Base-by-base conservation (phyloP, 2,797 vertebrate genomes). In the Pyrocephalus nanus region DNA sequence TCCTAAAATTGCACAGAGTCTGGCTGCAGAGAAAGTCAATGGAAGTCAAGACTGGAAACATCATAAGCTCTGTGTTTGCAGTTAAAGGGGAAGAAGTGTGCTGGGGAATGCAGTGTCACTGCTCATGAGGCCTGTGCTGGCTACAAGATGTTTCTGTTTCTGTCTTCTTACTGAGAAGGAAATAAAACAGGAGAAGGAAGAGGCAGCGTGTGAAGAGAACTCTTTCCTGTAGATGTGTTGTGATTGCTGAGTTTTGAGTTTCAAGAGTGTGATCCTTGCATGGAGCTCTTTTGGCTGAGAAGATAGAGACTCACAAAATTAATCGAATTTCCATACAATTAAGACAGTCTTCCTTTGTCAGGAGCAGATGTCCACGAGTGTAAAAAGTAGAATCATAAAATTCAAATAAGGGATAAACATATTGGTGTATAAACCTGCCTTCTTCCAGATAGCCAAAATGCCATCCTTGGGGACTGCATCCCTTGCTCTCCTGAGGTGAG, bases 41-140 rank as follows among this genome's bases (percentile, higher is more conserved):
- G 89, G 64, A 67, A 82, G 40, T 23, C 6, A 5, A 21, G 15
- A 45, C 61, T 30, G 34, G 23, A 38, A 47, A 66, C 23, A 17
- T 17, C 9, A 2, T 5, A 21, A 58, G 32, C 32, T 50, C 43
- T 34, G 70, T 23, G 10, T 40, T 60, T 47, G 42, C 32, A 45
- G 67, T 51, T 0, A 0, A 70, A 70, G 65, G 45, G 23, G 30
- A 75, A 84, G 62, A 38, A 69, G 34, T 0, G 0, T 64, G 34
- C 42, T 71, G 54, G 54, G 47, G 50, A 83, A 11, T 3, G 7
- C 38, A 16, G 25, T 0, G 15, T 40, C 50, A 23, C 29, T 1
- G 2, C 45, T 62, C 19, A 5, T 0, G 3, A 78, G 71, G 60
- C 36, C 50, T 12, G 20, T 15, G 43, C 53, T 55, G 4, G 20